Percentiles rank a stretch among this genome's conserved stretches.
phyloP scores from a whole-genome alignment of 2,888 invertebrate genomes.

The Ectemnius cavifrons region DNA sequence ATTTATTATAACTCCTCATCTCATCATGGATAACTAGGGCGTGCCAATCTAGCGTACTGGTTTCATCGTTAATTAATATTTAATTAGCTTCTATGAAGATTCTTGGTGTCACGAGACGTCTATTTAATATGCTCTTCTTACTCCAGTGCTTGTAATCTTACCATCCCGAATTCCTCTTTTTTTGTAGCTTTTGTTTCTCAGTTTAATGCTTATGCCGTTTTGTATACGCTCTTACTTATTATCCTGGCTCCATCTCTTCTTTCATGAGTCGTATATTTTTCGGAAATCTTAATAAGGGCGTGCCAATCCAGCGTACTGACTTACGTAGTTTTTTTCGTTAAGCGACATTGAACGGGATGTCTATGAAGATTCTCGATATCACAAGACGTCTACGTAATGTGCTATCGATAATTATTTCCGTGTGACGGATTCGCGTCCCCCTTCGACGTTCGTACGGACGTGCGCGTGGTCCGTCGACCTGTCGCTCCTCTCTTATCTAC shows the following conservation, averaged over 20 bases:
- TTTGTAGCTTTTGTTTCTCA: conserved; percentile 11
- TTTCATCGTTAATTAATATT: conserved; percentile 59
- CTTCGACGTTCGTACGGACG: conserved; percentile 42
- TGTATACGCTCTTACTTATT: conserved; percentile 27
- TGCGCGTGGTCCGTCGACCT: conserved; percentile 46
- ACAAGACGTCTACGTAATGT: conserved; percentile 64
- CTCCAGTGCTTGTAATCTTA: conserved; percentile 25
- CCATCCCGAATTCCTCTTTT: conserved; percentile 13
- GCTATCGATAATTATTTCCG: conserved; percentile 39
- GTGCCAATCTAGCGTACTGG: conserved; percentile 64
- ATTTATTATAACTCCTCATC: conserved; percentile 51
- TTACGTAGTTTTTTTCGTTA: conserved; percentile 31
- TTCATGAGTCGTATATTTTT: conserved; percentile 7
- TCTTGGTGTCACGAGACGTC: conserved; percentile 57
- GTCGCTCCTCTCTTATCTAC: conserved; percentile 32
- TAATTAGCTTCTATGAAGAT: conserved; percentile 60
- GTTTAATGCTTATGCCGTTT: conserved; percentile 32
- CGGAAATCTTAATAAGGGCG: conserved; percentile 39
- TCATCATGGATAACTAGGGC: conserved; percentile 57
- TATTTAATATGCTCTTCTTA: conserved; percentile 33
- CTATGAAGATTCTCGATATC: conserved; percentile 64
- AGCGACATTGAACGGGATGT: conserved; percentile 58
- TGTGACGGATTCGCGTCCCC: conserved; percentile 27
- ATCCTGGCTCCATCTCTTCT: conserved; percentile 32
- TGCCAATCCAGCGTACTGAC: conserved; percentile 45